Conservation (phyloP, 2,797 vertebrate genomes). For the Myoxocephalus aenaeus region DNA sequence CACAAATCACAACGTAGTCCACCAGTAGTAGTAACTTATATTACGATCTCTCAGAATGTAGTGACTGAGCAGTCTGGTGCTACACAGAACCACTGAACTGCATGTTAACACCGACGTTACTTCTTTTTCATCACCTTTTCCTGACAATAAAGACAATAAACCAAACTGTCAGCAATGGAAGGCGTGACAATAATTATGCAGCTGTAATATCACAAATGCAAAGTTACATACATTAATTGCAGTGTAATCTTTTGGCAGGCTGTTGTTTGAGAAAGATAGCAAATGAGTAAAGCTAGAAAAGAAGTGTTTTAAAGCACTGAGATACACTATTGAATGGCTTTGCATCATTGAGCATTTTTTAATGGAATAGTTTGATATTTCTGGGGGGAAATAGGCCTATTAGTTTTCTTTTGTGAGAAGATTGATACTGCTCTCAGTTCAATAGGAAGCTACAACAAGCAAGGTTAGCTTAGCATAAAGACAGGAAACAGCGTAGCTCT, state of each 20-base stretch:
- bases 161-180: not conserved
- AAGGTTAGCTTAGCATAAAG: constrained; percentile 12
- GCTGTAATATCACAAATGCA: constrained; percentile 1
- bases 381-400: not conserved
- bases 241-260: not conserved
- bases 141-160: not conserved
- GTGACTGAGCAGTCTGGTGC: constrained; percentile 35
- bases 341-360: not conserved
- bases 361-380: not conserved
- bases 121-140: constrained; percentile 1
- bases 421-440: not conserved
- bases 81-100: constrained; percentile 7
- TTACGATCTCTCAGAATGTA: constrained; percentile 31
- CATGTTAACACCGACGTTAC: constrained; percentile 7
- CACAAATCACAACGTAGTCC: constrained; percentile 42
- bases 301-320: not conserved
- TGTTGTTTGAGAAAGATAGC: not conserved
- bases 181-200: not conserved
- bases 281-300: not conserved
- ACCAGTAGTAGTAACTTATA: constrained; percentile 31
- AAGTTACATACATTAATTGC: not conserved
- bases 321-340: not conserved
- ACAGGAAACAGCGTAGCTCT: not conserved
- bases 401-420: not conserved
- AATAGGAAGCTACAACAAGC: not conserved